A percentile compares a stretch with the other conserved stretches of the same genome.
Evolutionary conservation across 1,140 invertebrate genomes (phyloP).

Genomic region (Drosophila teissieri): DNA sequence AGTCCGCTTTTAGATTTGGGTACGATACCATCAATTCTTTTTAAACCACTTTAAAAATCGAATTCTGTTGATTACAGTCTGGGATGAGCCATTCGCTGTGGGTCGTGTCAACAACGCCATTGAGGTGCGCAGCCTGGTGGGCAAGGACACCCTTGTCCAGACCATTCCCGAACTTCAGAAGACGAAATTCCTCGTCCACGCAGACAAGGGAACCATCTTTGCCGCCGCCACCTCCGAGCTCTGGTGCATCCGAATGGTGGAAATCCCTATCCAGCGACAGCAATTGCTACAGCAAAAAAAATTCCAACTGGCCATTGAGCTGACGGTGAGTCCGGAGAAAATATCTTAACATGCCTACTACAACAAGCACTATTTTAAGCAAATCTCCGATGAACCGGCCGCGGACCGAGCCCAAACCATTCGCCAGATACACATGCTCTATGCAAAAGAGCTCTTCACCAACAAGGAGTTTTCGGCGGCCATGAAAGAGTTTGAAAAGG

Average conservation of each 20-base stretch:
- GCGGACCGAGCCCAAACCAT: slow-evolving; percentile 93
- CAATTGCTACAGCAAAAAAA: slow-evolving; percentile 94
- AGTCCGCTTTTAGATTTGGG: slow-evolving; percentile 67
- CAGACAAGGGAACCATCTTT: slow-evolving; percentile 92
- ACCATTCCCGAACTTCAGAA: slow-evolving; percentile 89
- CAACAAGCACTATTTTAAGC: slow-evolving; percentile 85
- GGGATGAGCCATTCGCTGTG: slow-evolving; percentile 96
- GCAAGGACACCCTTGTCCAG: slow-evolving; percentile 90
- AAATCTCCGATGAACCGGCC: slow-evolving; percentile 92
- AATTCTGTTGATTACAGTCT: slow-evolving; percentile 87
- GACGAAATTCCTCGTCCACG: slow-evolving; percentile 88
- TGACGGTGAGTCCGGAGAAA: slow-evolving; percentile 89
- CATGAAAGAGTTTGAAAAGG: slow-evolving; percentile 95
- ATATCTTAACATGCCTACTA: not conserved
- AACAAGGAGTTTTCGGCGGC: slow-evolving; percentile 94
- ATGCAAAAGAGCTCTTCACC: slow-evolving; percentile 95
- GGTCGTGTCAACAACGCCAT: slow-evolving; percentile 92
- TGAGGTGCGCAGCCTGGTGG: slow-evolving; percentile 92
- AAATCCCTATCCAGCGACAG: slow-evolving; percentile 92
- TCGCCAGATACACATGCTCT: slow-evolving; percentile 94
- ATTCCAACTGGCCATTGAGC: slow-evolving; percentile 96
- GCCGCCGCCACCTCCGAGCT: slow-evolving; percentile 93
- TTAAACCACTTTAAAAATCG: no score
- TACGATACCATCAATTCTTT: slow-evolving; percentile 4
- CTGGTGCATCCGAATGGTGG: slow-evolving; percentile 92